Evolutionary conservation across 2,797 vertebrate species (phyloP), one percentile per base, ranked within the genome.

Genomic region (Leptodactylus fallax): DNA sequence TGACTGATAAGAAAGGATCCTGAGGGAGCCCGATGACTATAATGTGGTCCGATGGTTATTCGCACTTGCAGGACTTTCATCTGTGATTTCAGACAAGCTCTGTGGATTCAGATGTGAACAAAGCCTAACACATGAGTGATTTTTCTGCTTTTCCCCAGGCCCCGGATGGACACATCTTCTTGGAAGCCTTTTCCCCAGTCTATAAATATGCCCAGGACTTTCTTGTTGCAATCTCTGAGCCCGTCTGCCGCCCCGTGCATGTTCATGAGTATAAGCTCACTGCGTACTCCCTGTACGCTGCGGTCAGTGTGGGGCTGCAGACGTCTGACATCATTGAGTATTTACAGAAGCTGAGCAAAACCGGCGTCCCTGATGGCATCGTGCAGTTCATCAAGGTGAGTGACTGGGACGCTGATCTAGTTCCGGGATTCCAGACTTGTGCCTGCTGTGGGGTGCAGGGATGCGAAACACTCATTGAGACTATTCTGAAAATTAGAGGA

Each of bases 121-220:
- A 36, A 36, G 36, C 36, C 36, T 36, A 16, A 58, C 14, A 16
- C 14, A 17, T 58, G 14, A 58, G 3, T 58, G 14, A 19, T 6
- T 3, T 58, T 5, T 58, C 56, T 14, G n/a, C n/a, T n/a, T 58
- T 13, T 45, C 74, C 90, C 19, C 87, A 99, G 98, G 98, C 98
- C 92, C 98, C 98, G 0, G 98, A 99, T 92, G 98, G 98, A 36
- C 98, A 99, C 91, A 96, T 99, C 90, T 99, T 99, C 92, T 92
- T 99, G 78, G 98, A 99, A 94, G 98, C 97, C 1, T 99, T 99
- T 92, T 99, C 98, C 23, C 98, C 98, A 0, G 96, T 99, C 69
- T 99, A 99, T 91, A 99, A 96, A 85, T 99, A 99, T 0, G 98
- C 98, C 0, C 98, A 99, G 91, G 98, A 99, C 90, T 99, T 99